Evolutionary conservation across 2,797 vertebrate species (phyloP), one percentile per base, ranked within the genome.

Genomic region (Betta splendens): DNA sequence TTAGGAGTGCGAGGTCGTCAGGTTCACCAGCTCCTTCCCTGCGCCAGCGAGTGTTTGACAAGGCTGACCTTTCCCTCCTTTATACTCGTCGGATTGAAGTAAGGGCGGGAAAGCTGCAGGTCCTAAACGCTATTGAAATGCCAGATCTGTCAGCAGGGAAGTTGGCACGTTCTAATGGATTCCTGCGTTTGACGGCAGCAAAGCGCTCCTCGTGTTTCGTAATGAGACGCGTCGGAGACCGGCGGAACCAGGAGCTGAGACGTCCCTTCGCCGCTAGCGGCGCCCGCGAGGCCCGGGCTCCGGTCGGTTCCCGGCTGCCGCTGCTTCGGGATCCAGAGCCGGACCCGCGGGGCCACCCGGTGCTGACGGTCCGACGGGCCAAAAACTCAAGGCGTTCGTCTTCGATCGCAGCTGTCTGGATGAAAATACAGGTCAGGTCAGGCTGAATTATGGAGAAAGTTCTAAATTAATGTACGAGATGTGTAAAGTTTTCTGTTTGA

Each of bases 201-300:
- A 52, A 75, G 80, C 76, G 58, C 64, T 66, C 61, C 66, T 60
- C 53, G 69, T 67, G 65, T 58, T 66, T 61, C 53, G 40, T 75
- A 79, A 85, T 58, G 52, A 80, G 73, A 76, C 6, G 68, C 79
- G 76, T 80, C 81, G 18, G 49, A 60, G 58, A 23, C 25, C 35
- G 32, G 58, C 51, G 45, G 35, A 38, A 49, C 17, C 2, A 3
- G 45, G 49, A 40, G 56, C 63, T 61, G 77, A 66, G 58, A 64
- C 38, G 45, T 63, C 31, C 65, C 50, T 68, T 50, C 65, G n/a
- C n/a, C n/a, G n/a, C n/a, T n/a, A n/a, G n/a, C n/a, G n/a, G n/a
- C n/a, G n/a, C n/a, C n/a, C n/a, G n/a, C n/a, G n/a, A n/a, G n/a
- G n/a, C n/a, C n/a, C n/a, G n/a, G n/a, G n/a, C n/a, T n/a, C n/a